Evolutionary conservation across 2,888 invertebrate species (phyloP), one percentile per base, ranked within the genome.

Genomic region (Nebria salina): DNA sequence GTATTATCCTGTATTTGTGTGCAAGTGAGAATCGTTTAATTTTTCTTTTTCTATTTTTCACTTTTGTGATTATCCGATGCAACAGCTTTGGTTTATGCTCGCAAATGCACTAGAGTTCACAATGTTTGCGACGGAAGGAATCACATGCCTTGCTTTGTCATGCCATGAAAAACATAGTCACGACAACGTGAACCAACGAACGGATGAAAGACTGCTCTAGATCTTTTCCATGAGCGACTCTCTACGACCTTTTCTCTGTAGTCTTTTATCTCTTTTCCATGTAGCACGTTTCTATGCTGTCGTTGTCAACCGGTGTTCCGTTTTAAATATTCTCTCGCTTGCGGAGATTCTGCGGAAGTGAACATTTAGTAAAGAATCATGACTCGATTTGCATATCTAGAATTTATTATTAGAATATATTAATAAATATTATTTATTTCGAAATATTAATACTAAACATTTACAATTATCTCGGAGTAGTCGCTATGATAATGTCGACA

Each of bases 241-340:
- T 15, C 2, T 42, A 54, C 34, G 75, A 41, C 15, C 66, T 75
- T 54, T 54, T 13, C 54, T 54, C 54, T 13, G 25, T 80, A 42
- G 65, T 72, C 65, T 13, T 64, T 65, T 66, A 76, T 75, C 41
- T 79, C 75, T 77, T 74, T 82, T 83, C 72, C 74, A 75, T 77
- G 11, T 2, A 25, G 75, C 75, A 75, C 75, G 75, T 75, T 75
- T 75, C n/a, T 75, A 43, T 74, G 11, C 68, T 13, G 68, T 15
- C 25, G 68, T 68, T 25, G 20, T 70, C n/a, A 25, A 70, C 11
- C 25, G 25, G 11, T 70, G 25, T 34, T 70, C 26, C 34, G 70
- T 70, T 70, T 25, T 25, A 20, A 11, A 26, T 20, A 26, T 26
- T 70, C 25, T 70, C 25, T 70, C 70, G 25, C 70, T 70, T 25